These are phyloP conservation scores for Podarcis lilfordi DNA, from an alignment of 2,797 vertebrate genomes.

Conservation along the genomic window DNA sequence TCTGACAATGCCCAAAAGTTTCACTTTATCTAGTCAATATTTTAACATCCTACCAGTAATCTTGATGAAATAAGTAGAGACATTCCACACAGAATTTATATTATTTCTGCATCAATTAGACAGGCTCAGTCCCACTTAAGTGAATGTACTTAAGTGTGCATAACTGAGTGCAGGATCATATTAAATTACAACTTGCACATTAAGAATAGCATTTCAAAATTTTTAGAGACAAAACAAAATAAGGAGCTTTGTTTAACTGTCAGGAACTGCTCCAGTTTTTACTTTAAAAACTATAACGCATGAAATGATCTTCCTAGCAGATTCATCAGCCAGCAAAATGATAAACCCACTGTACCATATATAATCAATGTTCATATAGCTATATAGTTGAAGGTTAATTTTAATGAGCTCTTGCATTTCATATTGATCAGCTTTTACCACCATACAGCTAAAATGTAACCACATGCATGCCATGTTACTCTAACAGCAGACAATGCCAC, in stretches of 20 bases:
- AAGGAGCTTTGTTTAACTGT: conserved; percentile 50
- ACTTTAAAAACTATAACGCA: conserved; percentile 56
- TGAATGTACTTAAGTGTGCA: not conserved
- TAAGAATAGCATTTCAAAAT: conserved; percentile 58
- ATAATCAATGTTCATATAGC: conserved; percentile 63
- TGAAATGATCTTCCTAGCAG: conserved; percentile 37
- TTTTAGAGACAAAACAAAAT: conserved; percentile 49
- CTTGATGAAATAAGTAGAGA: not conserved
- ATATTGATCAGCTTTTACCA: conserved; percentile 46
- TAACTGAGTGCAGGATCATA: not conserved
- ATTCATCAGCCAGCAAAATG: conserved; percentile 47
- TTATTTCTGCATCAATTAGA: conserved; percentile 18
- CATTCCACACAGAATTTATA: not conserved
- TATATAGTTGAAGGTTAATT: conserved; percentile 49
- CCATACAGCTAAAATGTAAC: conserved; percentile 35
- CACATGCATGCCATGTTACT: conserved; percentile 11
- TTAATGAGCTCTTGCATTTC: conserved; percentile 46
- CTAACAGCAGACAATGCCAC: conserved; percentile 25
- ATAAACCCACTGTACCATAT: conserved; percentile 34
- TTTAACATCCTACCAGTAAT: not conserved
- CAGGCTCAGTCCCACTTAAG: not conserved
- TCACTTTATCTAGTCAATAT: not conserved
- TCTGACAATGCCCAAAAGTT: not conserved
- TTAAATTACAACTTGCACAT: conserved; percentile 48
- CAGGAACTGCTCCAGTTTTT: conserved; percentile 41